A percentile compares a stretch with the other conserved stretches of the same genome.
Evolutionary conservation across 2,888 invertebrate genomes (phyloP).

Genomic region (Rhingia campestris): DNA sequence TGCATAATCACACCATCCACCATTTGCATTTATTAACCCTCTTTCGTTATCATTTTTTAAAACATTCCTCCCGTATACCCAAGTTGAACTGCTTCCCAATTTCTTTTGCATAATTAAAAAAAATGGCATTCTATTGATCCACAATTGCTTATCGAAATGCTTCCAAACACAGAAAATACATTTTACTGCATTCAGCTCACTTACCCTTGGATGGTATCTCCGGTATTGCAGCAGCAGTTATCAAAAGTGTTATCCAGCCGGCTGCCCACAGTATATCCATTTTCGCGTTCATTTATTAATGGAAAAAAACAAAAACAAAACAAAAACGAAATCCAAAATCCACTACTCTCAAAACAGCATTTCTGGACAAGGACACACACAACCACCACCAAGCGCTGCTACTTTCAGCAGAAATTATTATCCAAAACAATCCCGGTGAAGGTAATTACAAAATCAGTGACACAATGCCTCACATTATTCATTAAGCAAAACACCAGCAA

Average conservation of each 20-base stretch:
- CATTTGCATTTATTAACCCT: no score
- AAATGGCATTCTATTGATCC: no score
- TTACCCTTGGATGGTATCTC: constrained; percentile 82
- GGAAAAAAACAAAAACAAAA: constrained; percentile 14
- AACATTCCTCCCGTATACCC: no score
- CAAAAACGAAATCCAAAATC: constrained; percentile 12
- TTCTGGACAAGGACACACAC: constrained; percentile 11
- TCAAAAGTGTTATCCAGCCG: constrained; percentile 77
- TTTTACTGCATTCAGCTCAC: background rate
- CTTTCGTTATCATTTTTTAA: no score
- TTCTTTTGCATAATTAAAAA: no score
- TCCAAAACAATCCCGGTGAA: constrained; percentile 25
- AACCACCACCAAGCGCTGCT: constrained; percentile 7
- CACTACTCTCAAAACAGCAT: constrained; percentile 20
- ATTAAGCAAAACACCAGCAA: constrained; percentile 1
- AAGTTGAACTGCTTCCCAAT: no score
- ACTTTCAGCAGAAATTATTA: constrained; percentile 1
- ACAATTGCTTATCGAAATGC: background rate
- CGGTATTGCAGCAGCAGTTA: constrained; percentile 78
- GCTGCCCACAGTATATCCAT: constrained; percentile 76
- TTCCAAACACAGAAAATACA: no score
- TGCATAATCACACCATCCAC: no score
- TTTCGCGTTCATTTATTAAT: constrained; percentile 48
- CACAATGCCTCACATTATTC: constrained; percentile 38
- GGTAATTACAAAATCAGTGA: constrained; percentile 49